Conservation (phyloP, 2,797 vertebrate species). For the Gymnopithys bicolor region DNA sequence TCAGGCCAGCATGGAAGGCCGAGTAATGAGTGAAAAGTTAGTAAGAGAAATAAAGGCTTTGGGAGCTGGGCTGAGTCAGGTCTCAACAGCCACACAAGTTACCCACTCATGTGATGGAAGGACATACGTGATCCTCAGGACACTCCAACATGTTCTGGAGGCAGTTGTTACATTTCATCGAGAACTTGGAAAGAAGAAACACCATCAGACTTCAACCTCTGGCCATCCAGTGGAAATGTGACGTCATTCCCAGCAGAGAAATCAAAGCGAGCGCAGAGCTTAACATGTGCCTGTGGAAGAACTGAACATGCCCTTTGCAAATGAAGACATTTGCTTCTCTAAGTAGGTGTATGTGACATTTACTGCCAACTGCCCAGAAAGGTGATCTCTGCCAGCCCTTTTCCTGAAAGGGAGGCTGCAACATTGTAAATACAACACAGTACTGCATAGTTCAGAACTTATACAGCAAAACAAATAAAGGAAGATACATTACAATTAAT, state of each 20-base stretch:
- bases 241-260: neutral
- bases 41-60: neutral
- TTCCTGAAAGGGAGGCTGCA: neutral
- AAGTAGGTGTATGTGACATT: neutral
- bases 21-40: neutral
- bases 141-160: neutral
- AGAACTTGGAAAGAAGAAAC: neutral
- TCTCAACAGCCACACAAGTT: neutral
- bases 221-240: fast-evolving
- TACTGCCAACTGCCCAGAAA: neutral
- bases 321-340: neutral
- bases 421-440: fast-evolving
- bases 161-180: fast-evolving
- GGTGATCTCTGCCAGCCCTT: neutral
- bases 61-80: neutral
- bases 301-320: neutral
- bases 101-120: neutral
- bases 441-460: neutral
- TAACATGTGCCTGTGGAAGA: neutral
- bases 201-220: neutral
- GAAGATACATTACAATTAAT: neutral
- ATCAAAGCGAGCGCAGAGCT: neutral
- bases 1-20: neutral
- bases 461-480: neutral
- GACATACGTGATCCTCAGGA: fast-evolving